Evolutionary conservation across 2,113 vertebrate species (phyloP).

Genomic region (Ictalurus furcatus): DNA sequence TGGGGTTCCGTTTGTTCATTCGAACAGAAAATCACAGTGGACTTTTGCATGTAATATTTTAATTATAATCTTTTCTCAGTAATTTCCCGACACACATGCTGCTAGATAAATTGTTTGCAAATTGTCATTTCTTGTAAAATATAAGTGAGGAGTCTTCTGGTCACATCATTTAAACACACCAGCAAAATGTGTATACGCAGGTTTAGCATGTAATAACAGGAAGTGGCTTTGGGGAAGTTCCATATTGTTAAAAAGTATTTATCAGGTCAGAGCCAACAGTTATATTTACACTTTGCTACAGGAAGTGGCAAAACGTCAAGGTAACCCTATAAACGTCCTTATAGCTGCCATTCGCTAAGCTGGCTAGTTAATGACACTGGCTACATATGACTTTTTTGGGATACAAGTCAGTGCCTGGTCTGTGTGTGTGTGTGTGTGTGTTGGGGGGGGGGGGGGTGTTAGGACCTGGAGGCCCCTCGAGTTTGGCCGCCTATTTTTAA

Average conservation of each 20-base stretch:
- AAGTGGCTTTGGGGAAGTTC: neutral
- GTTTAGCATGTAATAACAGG: neutral
- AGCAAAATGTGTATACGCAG: neutral
- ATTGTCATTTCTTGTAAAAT: neutral
- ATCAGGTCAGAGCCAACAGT: neutral
- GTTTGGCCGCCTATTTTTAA: conserved; percentile 48
- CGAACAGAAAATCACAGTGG: neutral
- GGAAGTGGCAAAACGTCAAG: neutral
- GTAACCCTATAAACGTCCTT: neutral
- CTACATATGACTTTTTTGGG: neutral
- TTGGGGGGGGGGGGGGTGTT: neutral
- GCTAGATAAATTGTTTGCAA: neutral
- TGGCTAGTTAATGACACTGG: neutral
- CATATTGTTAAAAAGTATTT: neutral
- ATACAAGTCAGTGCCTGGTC: neutral
- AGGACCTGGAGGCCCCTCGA: neutral
- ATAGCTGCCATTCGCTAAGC: neutral
- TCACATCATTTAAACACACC: neutral
- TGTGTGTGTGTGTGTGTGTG: conserved; percentile 18
- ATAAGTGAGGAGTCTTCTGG: neutral
- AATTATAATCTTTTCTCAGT: neutral
- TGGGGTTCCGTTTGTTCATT: neutral
- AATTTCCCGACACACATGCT: neutral
- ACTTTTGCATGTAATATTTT: neutral
- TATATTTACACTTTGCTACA: neutral